Evolutionary conservation across 2,797 vertebrate genomes (phyloP).

Genomic region (Lemur catta): DNA sequence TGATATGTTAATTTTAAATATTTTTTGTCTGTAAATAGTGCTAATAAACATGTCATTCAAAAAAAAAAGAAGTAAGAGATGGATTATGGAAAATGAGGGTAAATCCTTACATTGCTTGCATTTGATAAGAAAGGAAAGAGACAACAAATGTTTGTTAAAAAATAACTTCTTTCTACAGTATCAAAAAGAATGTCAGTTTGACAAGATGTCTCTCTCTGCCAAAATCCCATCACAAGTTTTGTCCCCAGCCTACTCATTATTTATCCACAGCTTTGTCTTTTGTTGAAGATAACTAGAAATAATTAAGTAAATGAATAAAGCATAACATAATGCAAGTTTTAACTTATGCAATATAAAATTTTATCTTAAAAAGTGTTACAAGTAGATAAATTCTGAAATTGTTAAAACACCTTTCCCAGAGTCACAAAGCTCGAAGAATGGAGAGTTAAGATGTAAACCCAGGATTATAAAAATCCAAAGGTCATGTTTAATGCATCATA

Average conservation of each 20-base stretch:
- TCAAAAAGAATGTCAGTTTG: neutral
- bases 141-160: neutral
- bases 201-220: accelerated
- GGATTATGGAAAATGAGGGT: neutral
- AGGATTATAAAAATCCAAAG: neutral
- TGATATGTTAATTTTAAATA: neutral
- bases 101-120: neutral
- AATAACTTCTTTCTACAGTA: neutral
- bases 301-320: neutral
- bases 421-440: neutral
- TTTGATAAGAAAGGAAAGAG: neutral
- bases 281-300: neutral
- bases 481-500: neutral
- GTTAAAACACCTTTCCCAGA: neutral
- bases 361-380: neutral
- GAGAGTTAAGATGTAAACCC: neutral
- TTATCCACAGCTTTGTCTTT: neutral
- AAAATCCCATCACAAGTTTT: neutral
- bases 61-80: neutral
- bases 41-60: neutral
- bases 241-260: accelerated
- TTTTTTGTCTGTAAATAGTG: neutral
- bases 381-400: neutral
- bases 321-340: accelerated
- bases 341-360: neutral